Conservation (phyloP, 2,888 invertebrate genomes). For the Oscheius onirici region DNA sequence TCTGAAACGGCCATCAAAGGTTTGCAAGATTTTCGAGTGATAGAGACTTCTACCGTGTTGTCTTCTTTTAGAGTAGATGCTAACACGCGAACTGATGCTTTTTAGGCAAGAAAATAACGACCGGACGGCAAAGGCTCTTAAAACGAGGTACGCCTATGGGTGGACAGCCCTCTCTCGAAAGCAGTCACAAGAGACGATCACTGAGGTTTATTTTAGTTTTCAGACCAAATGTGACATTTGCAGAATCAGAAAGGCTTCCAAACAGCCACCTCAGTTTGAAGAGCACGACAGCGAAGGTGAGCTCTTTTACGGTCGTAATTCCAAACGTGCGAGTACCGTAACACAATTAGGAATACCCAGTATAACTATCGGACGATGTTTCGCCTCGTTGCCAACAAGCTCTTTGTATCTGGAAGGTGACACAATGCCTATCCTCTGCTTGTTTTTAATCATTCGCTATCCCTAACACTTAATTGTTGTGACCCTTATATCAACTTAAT, state of each 20-base stretch:
- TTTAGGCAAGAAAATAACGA: conserved; percentile 66
- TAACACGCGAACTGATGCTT: not conserved
- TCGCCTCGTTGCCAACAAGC: conserved; percentile 16
- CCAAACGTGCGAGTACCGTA: not conserved
- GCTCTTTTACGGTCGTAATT: not conserved
- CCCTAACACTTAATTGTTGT: not conserved
- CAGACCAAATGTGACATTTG: conserved; percentile 1
- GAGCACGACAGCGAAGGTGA: conserved; percentile 38
- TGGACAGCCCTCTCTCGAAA: conserved; percentile 55
- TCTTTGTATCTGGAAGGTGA: conserved; percentile 11
- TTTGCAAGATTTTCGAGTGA: conserved; percentile 15
- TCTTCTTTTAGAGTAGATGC: not conserved
- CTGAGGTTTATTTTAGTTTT: conserved; percentile 46
- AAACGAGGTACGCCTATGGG: conserved; percentile 68
- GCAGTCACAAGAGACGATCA: conserved; percentile 59
- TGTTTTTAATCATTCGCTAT: not conserved
- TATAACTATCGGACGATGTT: conserved; percentile 13
- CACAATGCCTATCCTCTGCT: conserved; percentile 19
- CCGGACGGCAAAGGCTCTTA: conserved; percentile 69
- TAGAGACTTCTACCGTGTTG: conserved; percentile 21
- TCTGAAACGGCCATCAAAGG: conserved; percentile 19
- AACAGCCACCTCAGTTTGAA: conserved; percentile 51
- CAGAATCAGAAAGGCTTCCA: conserved; percentile 62
- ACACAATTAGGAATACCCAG: conserved; percentile 7
- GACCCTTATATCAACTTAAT: not conserved